Base-by-base conservation (phyloP, 2,888 invertebrate species). In the Piscicola geometra region DNA sequence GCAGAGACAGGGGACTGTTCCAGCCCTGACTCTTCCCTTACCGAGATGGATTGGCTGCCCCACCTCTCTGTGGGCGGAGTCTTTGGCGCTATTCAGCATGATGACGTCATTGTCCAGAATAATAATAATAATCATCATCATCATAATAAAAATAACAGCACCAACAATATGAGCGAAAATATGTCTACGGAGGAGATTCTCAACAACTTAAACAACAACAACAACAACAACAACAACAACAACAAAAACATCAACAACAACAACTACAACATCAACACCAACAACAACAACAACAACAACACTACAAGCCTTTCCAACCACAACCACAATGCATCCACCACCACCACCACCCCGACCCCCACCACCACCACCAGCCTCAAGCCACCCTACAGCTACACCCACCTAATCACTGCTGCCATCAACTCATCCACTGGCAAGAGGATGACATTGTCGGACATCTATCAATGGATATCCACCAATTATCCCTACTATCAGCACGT, bases 391-490 rank as follows among this genome's bases (percentile, higher is more conserved):
- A 90, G 90, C 81, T 91, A 91, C 84, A 90, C 90, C 66, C 90
- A 89, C 81, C 88, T 91, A 84, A 91, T 91, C 80, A 87, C 89
- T 78, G 86, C 90, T 81, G 90, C 90, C 5, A 90, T 91, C 81
- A 86, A 86, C 81, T 90, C 89, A 86, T 89, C 90, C 0, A 86
- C 88, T 1, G 89, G 88, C 82, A 89, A 90, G 81, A 90, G 90
- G 86, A 90, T 90, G 90, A 90, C 90, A 1, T 86, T 91, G 36
- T 90, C 90, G 80, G 90, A 91, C 84, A 91, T 91, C 80, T 91
- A 91, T 84, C 89, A 90, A 80, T 91, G 90, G 87, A 90, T 91
- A 70, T 89, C 89, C 82, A 90, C 90, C 79, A 89, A 90, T 80
- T 91, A 90, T 84, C 90, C 90, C 0, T 91, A 90, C 83, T 91